These are phyloP conservation scores for Muntiacus muntjak DNA, from an alignment of 2,113 vertebrate genomes.

Conservation along the genomic window DNA sequence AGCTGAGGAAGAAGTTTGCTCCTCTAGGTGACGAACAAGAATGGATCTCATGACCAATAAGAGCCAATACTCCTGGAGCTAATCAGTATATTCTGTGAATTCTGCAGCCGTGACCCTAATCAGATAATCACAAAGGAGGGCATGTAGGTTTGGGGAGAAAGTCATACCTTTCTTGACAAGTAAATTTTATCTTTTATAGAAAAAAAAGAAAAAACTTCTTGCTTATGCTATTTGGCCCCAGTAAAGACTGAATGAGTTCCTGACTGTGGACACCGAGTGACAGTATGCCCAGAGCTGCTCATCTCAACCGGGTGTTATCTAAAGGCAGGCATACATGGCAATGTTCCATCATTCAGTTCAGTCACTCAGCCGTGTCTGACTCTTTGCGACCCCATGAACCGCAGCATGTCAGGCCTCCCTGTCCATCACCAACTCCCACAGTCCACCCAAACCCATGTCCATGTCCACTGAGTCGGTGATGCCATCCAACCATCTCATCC, in stretches of 20 bases:
- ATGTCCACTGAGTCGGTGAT: too few species aligned
- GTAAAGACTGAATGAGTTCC: neutral
- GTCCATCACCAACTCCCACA: too few species aligned
- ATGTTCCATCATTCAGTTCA: neutral
- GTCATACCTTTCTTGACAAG: neutral
- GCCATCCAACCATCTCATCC: too few species aligned
- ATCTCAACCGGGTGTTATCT: neutral
- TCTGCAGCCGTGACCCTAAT: fast-evolving
- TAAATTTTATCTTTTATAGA: neutral
- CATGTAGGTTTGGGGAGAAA: neutral
- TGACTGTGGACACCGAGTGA: neutral
- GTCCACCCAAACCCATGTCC: too few species aligned
- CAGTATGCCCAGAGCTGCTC: neutral
- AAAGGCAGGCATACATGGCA: neutral
- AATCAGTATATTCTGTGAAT: neutral
- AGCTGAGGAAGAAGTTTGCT: neutral
- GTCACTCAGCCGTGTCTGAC: too few species aligned
- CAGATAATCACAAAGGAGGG: neutral
- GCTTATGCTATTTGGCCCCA: neutral
- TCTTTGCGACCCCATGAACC: too few species aligned
- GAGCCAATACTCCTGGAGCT: neutral
- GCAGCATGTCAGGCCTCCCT: too few species aligned
- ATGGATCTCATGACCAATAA: neutral
- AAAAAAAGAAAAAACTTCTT: neutral
- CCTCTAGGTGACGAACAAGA: neutral